Conservation (phyloP, 2,888 invertebrate genomes). For the Lochmaea capreae region DNA sequence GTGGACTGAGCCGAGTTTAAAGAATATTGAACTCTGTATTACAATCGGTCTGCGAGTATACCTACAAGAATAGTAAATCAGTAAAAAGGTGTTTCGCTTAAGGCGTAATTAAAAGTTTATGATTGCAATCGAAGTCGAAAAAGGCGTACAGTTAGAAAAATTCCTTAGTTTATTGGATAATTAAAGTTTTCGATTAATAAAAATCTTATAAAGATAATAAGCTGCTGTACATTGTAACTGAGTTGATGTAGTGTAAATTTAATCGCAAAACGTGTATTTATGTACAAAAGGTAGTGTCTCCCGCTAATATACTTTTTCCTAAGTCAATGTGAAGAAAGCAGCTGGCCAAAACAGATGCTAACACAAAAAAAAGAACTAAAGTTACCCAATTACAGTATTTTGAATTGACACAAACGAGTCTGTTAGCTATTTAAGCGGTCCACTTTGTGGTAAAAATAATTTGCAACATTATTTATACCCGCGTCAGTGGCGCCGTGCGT, state of each 20-base stretch:
- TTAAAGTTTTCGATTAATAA: background rate
- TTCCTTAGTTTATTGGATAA: background rate
- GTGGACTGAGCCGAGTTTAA: constrained; percentile 8
- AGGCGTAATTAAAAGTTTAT: background rate
- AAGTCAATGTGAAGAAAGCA: no score
- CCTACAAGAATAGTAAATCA: background rate
- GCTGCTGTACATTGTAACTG: background rate
- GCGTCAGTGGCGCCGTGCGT: no score
- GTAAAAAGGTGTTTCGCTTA: background rate
- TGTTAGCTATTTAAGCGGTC: no score
- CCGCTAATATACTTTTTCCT: no score
- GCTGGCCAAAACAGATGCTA: no score
- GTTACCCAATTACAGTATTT: no score
- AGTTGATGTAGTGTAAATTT: no score
- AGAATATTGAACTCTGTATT: constrained; percentile 7
- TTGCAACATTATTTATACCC: no score
- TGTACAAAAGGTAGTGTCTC: no score
- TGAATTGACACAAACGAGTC: no score
- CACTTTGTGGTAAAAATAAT: no score
- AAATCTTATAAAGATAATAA: background rate
- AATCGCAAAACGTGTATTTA: background rate
- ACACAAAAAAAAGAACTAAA: no score
- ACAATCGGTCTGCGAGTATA: background rate
- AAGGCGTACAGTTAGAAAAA: background rate
- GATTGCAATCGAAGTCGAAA: background rate